Percentiles rank a stretch among this genome's conserved stretches.
Conservation (phyloP, 2,888 invertebrate species). For the Alentia gelatinosa region DNA sequence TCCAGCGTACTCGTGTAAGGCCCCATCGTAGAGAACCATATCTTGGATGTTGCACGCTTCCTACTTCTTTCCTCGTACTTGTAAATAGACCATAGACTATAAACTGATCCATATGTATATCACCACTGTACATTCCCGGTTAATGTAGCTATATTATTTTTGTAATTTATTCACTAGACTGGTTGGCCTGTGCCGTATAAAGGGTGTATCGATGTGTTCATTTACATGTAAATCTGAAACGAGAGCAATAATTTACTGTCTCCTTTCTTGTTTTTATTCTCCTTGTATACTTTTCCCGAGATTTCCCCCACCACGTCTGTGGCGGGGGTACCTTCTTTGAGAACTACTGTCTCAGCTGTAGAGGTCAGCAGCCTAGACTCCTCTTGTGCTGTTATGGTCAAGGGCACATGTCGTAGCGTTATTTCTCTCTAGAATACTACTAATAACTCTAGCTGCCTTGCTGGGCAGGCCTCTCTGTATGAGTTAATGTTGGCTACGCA, state of each 20-base stretch:
- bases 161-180: slow-evolving; percentile 39
- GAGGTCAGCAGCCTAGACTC: background rate
- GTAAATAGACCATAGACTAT: slow-evolving; percentile 12
- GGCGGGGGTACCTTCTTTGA: background rate
- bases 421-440: slow-evolving; percentile 4
- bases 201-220: background rate
- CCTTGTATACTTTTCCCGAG: background rate
- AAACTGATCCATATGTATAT: slow-evolving; percentile 2
- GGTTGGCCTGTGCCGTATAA: background rate
- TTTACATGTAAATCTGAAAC: slow-evolving; percentile 35
- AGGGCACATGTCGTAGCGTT: background rate
- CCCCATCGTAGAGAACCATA: slow-evolving; percentile 12
- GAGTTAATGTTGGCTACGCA: slow-evolving; percentile 44
- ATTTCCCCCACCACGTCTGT: background rate
- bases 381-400: background rate
- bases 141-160: slow-evolving; percentile 35
- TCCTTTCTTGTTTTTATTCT: background rate
- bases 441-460: slow-evolving; percentile 20
- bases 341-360: background rate
- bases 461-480: slow-evolving; percentile 32
- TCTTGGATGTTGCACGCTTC: slow-evolving; percentile 31
- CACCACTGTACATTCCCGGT: slow-evolving; percentile 26
- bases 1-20: background rate
- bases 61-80: slow-evolving; percentile 30
- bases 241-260: slow-evolving; percentile 31